These are phyloP conservation scores for Nyctibius bracteatus DNA, from an alignment of 2,113 vertebrate genomes.

Conservation along the genomic window DNA sequence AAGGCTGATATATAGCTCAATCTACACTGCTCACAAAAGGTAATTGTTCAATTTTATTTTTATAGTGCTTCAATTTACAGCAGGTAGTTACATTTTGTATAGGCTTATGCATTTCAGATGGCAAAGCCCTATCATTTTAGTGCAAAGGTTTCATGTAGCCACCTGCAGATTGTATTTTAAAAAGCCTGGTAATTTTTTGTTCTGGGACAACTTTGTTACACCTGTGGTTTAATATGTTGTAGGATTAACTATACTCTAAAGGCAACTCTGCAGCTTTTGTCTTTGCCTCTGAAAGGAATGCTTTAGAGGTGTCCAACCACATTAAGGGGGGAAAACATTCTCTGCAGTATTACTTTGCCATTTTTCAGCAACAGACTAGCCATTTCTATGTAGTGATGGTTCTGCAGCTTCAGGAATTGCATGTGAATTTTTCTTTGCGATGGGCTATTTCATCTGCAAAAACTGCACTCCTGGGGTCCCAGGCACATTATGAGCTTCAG, in stretches of 20 bases:
- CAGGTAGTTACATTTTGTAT: slow-evolving; percentile 26
- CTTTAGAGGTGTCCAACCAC: not conserved
- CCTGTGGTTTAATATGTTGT: not conserved
- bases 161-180: slow-evolving; percentile 11
- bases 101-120: slow-evolving; percentile 24
- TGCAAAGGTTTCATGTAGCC: slow-evolving; percentile 17
- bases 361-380: not conserved
- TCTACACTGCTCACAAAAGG: slow-evolving; percentile 17
- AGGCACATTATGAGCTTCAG: not conserved
- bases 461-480: not conserved
- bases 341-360: not conserved
- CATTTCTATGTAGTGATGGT: not conserved
- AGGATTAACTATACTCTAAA: not conserved
- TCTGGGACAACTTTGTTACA: not conserved
- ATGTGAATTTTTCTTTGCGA: not conserved
- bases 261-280: not conserved
- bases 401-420: not conserved
- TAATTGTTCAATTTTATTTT: slow-evolving; percentile 57
- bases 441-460: not conserved
- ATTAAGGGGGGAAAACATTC: not conserved
- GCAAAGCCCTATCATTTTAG: slow-evolving; percentile 30
- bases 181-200: not conserved
- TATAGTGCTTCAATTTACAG: slow-evolving; percentile 35
- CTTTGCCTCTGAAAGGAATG: slow-evolving; percentile 13
- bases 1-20: slow-evolving; percentile 12